Base-by-base conservation (phyloP, 1,140 invertebrate genomes). In the Brachionus asplanchnoidis region DNA sequence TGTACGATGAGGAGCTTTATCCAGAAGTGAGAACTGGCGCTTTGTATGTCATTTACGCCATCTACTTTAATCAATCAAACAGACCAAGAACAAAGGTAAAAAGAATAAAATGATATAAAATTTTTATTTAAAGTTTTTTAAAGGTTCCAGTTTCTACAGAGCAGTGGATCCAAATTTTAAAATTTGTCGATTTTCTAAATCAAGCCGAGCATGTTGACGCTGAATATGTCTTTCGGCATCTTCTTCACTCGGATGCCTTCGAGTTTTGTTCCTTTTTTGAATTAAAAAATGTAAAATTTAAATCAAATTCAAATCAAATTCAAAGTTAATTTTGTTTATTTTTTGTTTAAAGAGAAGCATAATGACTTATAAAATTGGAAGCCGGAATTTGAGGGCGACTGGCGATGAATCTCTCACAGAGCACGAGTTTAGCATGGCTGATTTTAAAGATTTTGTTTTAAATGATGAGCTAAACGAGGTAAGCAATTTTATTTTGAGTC, bases 381-480 rank as follows among this genome's bases (percentile, higher is more conserved):
- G 46, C 26, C 8, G n/a, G 36, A 23, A 14, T 77, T 50, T 26
- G 5, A 77, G 26, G 23, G 3, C 36, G 20, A 40, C 20, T 12
- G 23, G 23, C 11, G 42, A 77, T 14, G 73, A 77, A 3, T 9
- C 44, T 2, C 9, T 12, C 12, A 5, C 26, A 28, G 73, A 77
- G 11, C 23, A 36, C 17, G 42, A 46, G 26, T 77, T 77, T 6
- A 50, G 20, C 36, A 65, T 82, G 79, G 60, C 14, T 28, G 79
- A 82, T 42, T 82, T 82, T 17, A 60, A 68, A 42, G 79, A 82
- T 28, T 65, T 68, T 65, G 53, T 82, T 65, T 28, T 82, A 44
- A 82, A 82, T 46, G 65, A 82, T 23, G 79, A 82, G 17, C 53
- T 82, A 26, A 82, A 82, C 11, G 79, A 82, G 12, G 79, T 82